Evolutionary conservation across 2,113 vertebrate genomes (phyloP).

Genomic region (Vulpes ferrilata): DNA sequence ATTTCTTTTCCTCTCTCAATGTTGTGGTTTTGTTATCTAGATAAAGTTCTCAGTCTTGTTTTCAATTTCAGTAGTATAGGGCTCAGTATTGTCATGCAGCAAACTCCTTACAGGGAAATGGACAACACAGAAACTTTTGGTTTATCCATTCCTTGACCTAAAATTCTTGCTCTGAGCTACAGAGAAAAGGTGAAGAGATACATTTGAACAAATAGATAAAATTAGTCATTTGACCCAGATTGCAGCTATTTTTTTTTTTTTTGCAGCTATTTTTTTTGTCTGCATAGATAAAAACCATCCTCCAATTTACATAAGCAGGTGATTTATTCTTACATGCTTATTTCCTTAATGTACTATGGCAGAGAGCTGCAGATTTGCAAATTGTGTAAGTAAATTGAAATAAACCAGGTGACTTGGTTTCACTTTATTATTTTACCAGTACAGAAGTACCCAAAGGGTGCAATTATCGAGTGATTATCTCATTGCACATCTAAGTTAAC

Average conservation of each 20-base stretch:
- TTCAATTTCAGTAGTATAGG: slow-evolving; percentile 46
- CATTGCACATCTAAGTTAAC: slow-evolving; percentile 62
- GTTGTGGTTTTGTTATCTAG: slow-evolving; percentile 56
- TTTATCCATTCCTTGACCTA: slow-evolving; percentile 68
- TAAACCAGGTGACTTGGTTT: slow-evolving; percentile 79
- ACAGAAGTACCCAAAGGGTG: slow-evolving; percentile 63
- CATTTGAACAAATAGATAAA: slow-evolving; percentile 78
- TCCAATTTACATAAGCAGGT: slow-evolving; percentile 79
- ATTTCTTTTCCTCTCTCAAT: slow-evolving; percentile 51
- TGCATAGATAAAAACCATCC: slow-evolving; percentile 70
- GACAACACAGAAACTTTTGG: slow-evolving; percentile 71
- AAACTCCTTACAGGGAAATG: slow-evolving; percentile 42
- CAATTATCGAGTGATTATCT: slow-evolving; percentile 68
- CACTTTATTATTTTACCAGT: slow-evolving; percentile 66
- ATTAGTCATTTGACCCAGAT: slow-evolving; percentile 81
- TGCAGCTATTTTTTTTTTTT: slow-evolving; percentile 16
- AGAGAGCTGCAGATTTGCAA: slow-evolving; percentile 68
- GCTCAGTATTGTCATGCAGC: slow-evolving; percentile 52
- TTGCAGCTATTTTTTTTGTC: slow-evolving; percentile 46
- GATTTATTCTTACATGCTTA: slow-evolving; percentile 79
- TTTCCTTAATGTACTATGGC: slow-evolving; percentile 77
- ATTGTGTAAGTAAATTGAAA: slow-evolving; percentile 76
- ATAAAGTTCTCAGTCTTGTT: slow-evolving; percentile 55
- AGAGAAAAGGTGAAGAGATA: slow-evolving; percentile 72
- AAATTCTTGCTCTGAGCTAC: slow-evolving; percentile 71